Evolutionary conservation across 2,888 invertebrate genomes (phyloP).

Genomic region (Troides helena): DNA sequence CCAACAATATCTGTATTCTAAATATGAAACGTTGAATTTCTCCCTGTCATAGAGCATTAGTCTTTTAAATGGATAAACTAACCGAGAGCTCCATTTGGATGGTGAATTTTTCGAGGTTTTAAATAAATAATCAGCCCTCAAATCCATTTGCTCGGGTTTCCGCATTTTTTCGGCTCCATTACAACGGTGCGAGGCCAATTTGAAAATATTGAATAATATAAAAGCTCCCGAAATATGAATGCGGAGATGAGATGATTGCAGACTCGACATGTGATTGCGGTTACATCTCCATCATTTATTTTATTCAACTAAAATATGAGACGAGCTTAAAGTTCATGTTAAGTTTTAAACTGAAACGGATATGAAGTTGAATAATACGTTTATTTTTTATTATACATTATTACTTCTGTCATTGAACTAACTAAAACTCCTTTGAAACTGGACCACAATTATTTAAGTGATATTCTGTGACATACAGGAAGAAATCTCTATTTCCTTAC

Average conservation of each 20-base stretch:
- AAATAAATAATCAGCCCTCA: slow-evolving; percentile 69
- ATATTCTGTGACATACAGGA: too few relatives aligned
- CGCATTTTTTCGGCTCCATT: slow-evolving; percentile 71
- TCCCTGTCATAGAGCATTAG: slow-evolving; percentile 34
- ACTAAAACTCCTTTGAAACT: too few relatives aligned
- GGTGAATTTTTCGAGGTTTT: slow-evolving; percentile 49
- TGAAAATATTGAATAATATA: slow-evolving; percentile 73
- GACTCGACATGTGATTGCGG: slow-evolving; percentile 15
- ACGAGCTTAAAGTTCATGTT: too few relatives aligned
- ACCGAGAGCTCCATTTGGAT: slow-evolving; percentile 38
- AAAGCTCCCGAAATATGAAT: slow-evolving; percentile 61
- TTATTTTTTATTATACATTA: too few relatives aligned
- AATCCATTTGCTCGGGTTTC: slow-evolving; percentile 70
- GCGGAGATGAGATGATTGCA: slow-evolving; percentile 41
- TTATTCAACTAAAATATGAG: too few relatives aligned
- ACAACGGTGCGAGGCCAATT: slow-evolving; percentile 69
- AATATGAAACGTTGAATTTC: slow-evolving; percentile 22
- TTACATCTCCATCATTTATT: not conserved
- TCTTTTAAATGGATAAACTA: slow-evolving; percentile 31
- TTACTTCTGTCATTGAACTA: too few relatives aligned
- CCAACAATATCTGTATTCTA: not conserved
- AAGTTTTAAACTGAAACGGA: too few relatives aligned
- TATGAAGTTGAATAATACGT: too few relatives aligned
- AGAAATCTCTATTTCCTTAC: too few relatives aligned
- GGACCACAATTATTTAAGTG: too few relatives aligned